Evolutionary conservation across 2,797 vertebrate genomes (phyloP).

Genomic region (Lophotriccus pileatus): DNA sequence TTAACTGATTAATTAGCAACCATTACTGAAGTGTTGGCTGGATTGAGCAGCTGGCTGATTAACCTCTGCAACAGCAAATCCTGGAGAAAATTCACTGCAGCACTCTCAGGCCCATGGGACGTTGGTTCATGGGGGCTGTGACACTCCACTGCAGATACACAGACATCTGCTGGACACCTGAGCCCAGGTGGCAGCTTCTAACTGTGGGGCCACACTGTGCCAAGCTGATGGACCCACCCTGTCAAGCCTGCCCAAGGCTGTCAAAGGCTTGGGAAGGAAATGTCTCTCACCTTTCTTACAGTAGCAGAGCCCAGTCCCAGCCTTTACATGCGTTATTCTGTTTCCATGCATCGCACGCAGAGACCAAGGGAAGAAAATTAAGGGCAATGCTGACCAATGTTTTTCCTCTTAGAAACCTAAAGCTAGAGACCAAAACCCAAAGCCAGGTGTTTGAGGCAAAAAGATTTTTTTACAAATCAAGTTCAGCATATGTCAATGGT

Average conservation of each 20-base stretch:
- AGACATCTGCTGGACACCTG: background rate
- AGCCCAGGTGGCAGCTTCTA: background rate
- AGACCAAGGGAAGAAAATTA: background rate
- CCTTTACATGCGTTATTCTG: background rate
- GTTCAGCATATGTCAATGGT: background rate
- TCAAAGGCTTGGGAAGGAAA: background rate
- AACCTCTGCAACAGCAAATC: background rate
- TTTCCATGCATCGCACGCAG: background rate
- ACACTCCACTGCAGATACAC: background rate
- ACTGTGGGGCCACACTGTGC: too few relatives aligned
- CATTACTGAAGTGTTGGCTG: background rate
- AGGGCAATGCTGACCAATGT: background rate
- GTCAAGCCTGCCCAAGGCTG: background rate
- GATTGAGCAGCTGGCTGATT: background rate
- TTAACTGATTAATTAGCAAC: background rate
- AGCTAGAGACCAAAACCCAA: background rate
- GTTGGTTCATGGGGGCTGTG: background rate
- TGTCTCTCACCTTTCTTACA: background rate
- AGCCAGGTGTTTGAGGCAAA: background rate
- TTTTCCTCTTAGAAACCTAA: background rate
- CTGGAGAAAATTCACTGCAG: background rate
- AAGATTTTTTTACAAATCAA: background rate
- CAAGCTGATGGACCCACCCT: too few relatives aligned
- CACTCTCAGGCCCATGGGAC: accelerated
- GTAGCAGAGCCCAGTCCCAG: background rate